Base-by-base conservation (phyloP, 2,888 invertebrate genomes). In the Lasioglossum vierecki region DNA sequence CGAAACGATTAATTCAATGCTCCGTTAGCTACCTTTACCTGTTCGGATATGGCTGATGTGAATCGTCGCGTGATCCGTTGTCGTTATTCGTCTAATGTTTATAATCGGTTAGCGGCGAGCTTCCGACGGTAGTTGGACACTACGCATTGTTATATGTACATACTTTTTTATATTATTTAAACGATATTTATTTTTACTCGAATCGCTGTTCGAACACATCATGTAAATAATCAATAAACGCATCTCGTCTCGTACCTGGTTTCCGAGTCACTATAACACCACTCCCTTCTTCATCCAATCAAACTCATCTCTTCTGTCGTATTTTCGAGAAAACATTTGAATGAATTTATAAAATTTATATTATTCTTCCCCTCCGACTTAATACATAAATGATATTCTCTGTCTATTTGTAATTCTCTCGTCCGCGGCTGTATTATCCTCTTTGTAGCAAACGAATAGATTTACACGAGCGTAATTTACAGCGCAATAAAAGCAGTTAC, bases 161-260 rank as follows among this genome's bases (percentile, higher is more conserved):
- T 93, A 93, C 79, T 88, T 92, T 87, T 89, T 89, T 88, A 79
- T 79, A 89, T 92, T 91, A 92, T 92, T 93, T 90, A 89, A 91
- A 89, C 84, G 53, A 89, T 90, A 92, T 93, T 92, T 91, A 91
- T 92, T 92, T 92, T 91, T 90, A 90, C 88, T 87, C 84, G 82
- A 87, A 79, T 91, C 87, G 89, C 83, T 90, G 86, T 89, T 90
- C 83, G 80, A 85, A 89, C 80, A 79, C 80, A 89, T 72, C 11
- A 83, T 92, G 91, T 93, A 92, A 88, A 91, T 91, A 92, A 89
- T 80, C 72, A 91, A 90, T 88, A 89, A 91, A 91, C 77, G 82
- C 88, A 89, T 88, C 85, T 86, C 78, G 86, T 79, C 84, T 81
- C 77, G 53, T 77, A 82, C 13, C 13, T 26, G 18, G n/a, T 13